Conservation (phyloP, 2,888 invertebrate species). For the Drosophila stalkeri region DNA sequence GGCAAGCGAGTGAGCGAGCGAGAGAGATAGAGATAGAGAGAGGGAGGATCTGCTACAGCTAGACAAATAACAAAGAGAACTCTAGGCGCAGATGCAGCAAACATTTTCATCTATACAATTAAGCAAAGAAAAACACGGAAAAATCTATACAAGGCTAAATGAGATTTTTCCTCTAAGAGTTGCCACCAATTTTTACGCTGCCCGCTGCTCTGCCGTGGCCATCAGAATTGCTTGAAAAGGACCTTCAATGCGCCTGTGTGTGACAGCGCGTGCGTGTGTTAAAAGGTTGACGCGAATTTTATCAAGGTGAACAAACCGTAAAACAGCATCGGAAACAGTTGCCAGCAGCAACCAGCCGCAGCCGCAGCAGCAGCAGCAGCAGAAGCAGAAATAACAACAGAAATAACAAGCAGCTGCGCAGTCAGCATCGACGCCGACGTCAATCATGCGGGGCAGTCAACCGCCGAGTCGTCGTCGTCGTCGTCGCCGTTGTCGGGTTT, state of each 20-base stretch:
- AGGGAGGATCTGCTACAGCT: constrained; percentile 51
- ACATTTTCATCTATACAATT: constrained; percentile 47
- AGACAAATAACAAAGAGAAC: constrained; percentile 43
- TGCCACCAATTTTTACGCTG: constrained; percentile 26
- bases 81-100: constrained; percentile 63
- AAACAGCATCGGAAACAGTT: constrained; percentile 53
- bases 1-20: constrained; percentile 18
- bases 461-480: constrained; percentile 32
- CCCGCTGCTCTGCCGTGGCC: constrained; percentile 35
- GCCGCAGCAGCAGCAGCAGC: constrained; percentile 13
- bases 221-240: constrained; percentile 65
- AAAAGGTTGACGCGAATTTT: constrained; percentile 72
- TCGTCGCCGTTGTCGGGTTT: constrained; percentile 51
- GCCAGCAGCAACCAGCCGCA: constrained; percentile 16
- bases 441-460: constrained; percentile 50
- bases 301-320: constrained; percentile 80
- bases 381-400: constrained; percentile 26
- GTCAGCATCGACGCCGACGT: constrained; percentile 20
- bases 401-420: constrained; percentile 12
- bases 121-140: constrained; percentile 58
- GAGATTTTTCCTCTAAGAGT: constrained; percentile 59
- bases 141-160: constrained; percentile 68
- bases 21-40: constrained; percentile 7
- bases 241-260: constrained; percentile 63
- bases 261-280: constrained; percentile 57